Conservation (phyloP, 92 coral and sea anemone species). For the Phenganax marumi region DNA sequence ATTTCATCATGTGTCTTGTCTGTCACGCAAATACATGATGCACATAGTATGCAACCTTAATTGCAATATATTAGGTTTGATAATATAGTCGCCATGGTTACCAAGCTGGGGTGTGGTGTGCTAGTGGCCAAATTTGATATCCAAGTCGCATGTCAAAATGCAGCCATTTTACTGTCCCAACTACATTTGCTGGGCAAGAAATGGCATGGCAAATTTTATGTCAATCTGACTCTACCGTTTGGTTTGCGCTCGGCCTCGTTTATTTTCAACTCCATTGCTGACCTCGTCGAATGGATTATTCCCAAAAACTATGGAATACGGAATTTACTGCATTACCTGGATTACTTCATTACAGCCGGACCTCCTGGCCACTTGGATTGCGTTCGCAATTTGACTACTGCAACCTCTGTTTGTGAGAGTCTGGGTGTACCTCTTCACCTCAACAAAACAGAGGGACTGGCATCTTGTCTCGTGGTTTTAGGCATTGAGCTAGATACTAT, state of each 20-base stretch:
- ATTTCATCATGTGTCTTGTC: no score
- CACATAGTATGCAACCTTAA: no score
- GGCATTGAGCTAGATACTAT: background rate
- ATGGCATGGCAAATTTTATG: slow-evolving; percentile 53
- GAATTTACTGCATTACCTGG: slow-evolving; percentile 46
- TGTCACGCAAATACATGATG: no score
- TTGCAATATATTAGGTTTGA: slow-evolving; percentile 33
- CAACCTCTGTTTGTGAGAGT: background rate
- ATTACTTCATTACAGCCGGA: slow-evolving; percentile 52
- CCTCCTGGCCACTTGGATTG: slow-evolving; percentile 35
- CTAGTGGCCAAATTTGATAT: slow-evolving; percentile 40
- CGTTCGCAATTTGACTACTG: background rate
- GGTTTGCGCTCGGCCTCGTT: no score
- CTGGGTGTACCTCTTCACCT: background rate
- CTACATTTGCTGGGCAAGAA: slow-evolving; percentile 46
- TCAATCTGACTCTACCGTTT: no score
- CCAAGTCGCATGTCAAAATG: slow-evolving; percentile 36
- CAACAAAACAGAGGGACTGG: background rate
- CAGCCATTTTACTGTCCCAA: slow-evolving; percentile 33
- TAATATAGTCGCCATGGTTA: no score
- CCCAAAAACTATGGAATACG: background rate
- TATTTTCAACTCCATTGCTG: no score
- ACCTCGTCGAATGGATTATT: no score
- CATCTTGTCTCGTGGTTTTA: background rate
- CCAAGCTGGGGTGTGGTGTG: slow-evolving; percentile 34